phyloP scores from a whole-genome alignment of 2,888 invertebrate genomes.

The Octonoba sinensis region DNA sequence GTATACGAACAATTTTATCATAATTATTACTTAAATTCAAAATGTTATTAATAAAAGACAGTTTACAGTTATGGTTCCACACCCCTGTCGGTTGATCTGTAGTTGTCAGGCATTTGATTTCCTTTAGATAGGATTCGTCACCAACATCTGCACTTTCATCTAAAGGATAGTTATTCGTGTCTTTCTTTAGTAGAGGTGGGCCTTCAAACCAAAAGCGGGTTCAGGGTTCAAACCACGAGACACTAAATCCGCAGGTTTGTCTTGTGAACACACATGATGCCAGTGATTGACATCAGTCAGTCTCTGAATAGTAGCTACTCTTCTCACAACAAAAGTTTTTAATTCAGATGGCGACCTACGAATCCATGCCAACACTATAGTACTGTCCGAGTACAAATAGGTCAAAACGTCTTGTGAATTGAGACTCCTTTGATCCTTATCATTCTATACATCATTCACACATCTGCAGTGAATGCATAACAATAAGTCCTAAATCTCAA shows the following conservation, averaged over 20 bases:
- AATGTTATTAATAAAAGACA: too few relatives aligned
- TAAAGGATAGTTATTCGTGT: too few relatives aligned
- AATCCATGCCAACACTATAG: constrained; percentile 2
- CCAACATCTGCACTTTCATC: too few relatives aligned
- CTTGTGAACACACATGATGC: not conserved
- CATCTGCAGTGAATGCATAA: not conserved
- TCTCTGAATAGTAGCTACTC: constrained; percentile 6
- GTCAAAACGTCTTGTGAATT: not conserved
- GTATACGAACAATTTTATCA: too few relatives aligned
- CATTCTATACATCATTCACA: constrained; percentile 4
- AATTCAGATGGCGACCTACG: not conserved
- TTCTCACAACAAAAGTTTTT: constrained; percentile 2
- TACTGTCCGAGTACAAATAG: not conserved
- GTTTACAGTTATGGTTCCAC: too few relatives aligned
- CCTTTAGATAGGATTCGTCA: too few relatives aligned
- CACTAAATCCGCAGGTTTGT: constrained; percentile 8
- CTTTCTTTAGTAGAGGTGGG: too few relatives aligned
- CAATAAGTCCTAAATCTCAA: constrained; percentile 13
- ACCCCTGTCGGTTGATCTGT: too few relatives aligned
- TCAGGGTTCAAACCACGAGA: not conserved
- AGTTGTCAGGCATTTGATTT: too few relatives aligned
- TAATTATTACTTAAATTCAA: too few relatives aligned
- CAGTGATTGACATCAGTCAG: not conserved
- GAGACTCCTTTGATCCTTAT: not conserved
- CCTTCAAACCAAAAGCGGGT: too few relatives aligned